Evolutionary conservation across 2,113 vertebrate genomes (phyloP), one percentile per base, ranked within the genome.

Genomic region (Muntiacus muntjak): DNA sequence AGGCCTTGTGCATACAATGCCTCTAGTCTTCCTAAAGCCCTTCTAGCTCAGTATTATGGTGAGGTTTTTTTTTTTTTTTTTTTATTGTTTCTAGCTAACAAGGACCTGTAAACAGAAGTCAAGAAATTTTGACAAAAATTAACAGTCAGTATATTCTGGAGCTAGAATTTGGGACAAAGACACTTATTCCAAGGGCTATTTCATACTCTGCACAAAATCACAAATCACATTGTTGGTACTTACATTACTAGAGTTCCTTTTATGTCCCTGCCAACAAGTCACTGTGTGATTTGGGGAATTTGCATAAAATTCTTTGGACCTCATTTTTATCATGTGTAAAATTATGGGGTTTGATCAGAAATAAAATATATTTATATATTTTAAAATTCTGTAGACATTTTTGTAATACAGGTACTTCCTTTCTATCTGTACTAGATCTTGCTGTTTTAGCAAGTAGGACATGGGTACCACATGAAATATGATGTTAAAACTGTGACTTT

Each of bases 101-200:
- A 79, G 28, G 76, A 95, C 10, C 5, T 19, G 45, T 58, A 52
- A 10, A 57, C 17, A 94, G 21, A 87, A 97, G 26, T 54, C 33
- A 95, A 96, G 55, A 55, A 76, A 82, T 33, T 87, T 84, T 33
- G 4, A 92, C 36, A 89, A 95, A 87, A 95, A 47, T 62, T 83
- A 92, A 30, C 2, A 90, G 14, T 64, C 94, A 21, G 12, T 87
- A 79, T 83, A 76, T 50, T 52, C 25, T 76, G 21, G 50, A 58
- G 25, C 14, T 89, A 87, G 60, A 91, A 91, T 95, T 78, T 93
- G 54, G 10, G 6, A 47, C 15, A 30, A 62, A 90, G 17, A 28
- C 1, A 74, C 62, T 89, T 85, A 89, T 47, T 78, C 21, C 11
- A 92, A 74, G 26, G 11, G 26, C 28, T 87, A 15, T 90, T 76